Percentiles rank a stretch among this genome's conserved stretches.
phyloP scores from a whole-genome alignment of 2,113 vertebrate species.

The Limanda limanda region DNA sequence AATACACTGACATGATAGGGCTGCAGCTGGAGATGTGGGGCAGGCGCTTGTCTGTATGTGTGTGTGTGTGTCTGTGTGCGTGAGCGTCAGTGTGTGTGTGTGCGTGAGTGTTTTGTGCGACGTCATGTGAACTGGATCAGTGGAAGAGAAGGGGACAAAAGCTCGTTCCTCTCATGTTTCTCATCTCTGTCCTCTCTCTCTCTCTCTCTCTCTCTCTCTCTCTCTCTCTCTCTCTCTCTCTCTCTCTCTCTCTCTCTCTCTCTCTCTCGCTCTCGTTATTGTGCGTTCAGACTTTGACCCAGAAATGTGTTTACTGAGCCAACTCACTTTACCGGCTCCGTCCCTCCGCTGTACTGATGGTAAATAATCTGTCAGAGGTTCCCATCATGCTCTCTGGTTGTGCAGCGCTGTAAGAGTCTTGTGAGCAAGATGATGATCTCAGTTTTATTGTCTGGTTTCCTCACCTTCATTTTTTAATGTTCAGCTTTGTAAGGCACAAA shows the following conservation, averaged over 20 bases:
- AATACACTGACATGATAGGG: constrained; percentile 10
- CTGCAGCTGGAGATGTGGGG: not conserved
- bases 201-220: constrained; percentile 8
- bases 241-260: constrained; percentile 16
- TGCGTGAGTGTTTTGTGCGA: constrained; percentile 20
- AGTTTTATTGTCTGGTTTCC: not conserved
- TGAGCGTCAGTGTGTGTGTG: constrained; percentile 30
- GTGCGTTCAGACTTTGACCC: constrained; percentile 75
- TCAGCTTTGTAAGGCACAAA: not conserved
- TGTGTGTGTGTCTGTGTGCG: constrained; percentile 31
- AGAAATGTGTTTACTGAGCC: constrained; percentile 57
- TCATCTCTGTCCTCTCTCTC: constrained; percentile 12
- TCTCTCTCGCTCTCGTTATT: constrained; percentile 36
- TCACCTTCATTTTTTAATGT: not conserved
- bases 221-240: constrained; percentile 15
- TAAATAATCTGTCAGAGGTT: constrained; percentile 23
- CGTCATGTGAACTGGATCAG: constrained; percentile 64
- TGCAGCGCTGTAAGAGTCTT: not conserved
- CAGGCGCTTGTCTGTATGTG: constrained; percentile 21
- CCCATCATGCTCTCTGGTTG: not conserved
- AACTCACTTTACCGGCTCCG: constrained; percentile 40
- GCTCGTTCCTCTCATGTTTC: constrained; percentile 61
- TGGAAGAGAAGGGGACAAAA: constrained; percentile 71
- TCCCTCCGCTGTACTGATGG: constrained; percentile 31
- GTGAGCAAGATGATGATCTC: not conserved